Base-by-base conservation (phyloP, 2,113 vertebrate genomes). In the Camelus bactrianus region DNA sequence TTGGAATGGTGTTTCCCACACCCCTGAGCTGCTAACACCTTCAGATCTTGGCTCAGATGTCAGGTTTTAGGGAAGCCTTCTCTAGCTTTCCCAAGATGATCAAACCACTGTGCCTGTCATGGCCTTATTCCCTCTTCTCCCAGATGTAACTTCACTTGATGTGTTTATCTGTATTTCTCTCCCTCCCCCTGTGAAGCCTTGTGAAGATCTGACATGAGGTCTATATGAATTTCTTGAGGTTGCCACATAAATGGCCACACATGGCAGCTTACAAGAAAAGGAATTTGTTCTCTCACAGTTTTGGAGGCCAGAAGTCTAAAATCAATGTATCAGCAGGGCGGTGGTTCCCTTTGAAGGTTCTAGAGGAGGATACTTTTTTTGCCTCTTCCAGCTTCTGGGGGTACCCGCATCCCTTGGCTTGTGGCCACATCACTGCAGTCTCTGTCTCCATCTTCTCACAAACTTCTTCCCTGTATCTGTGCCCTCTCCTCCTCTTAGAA, bases 341-440 rank as follows among this genome's bases (percentile, higher is more conserved):
- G 2, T 56, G 32, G 32, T 22, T 79, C 52, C 76, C 76, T 79
- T n/a, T n/a, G 17, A 14, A 15, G 22, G 3, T 54, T 52, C 32
- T 73, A 24, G 6, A 52, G 20, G 54, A 79, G 50, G 76, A 0
- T 8, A 42, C 32, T 52, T 54, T 24, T 32, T 3, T 13, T 79
- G 30, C 32, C 58, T 64, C 80, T 64, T 26, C 10, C 80, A 4
- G 38, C 19, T 64, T 30, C 42, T 32, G 58, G 26, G 58, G 58
- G 35, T 35, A 17, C 24, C 9, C 62, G 58, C 26, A 13, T 14
- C 48, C 28, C 81, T 65, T 3, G 19, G 46, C 42, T 46, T 64
- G 28, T 7, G 16, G 38, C 80, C 15, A 1, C 22, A n/a, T 22
- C 1, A 0, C 76, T 38, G 24, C n/a, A 9, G 1, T 26, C n/a